Conservation (phyloP, 2,888 invertebrate genomes). For the Fabriciana adippe region DNA sequence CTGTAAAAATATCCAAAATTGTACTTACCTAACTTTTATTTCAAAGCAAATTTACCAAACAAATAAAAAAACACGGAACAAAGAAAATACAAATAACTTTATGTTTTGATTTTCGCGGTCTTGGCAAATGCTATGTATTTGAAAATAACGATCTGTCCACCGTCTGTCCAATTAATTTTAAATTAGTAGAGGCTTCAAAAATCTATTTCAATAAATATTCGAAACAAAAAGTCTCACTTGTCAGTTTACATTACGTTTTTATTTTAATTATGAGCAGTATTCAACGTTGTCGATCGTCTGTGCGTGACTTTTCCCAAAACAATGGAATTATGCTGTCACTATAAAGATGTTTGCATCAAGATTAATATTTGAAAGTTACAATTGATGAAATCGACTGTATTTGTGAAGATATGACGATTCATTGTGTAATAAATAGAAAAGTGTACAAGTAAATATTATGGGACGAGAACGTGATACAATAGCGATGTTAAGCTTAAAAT, state of each 20-base stretch:
- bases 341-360: slow-evolving; percentile 58
- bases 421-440: neutral
- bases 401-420: slow-evolving; percentile 1
- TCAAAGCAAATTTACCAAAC: too few species aligned
- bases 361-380: slow-evolving; percentile 60
- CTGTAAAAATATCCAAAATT: too few species aligned
- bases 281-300: slow-evolving; percentile 52
- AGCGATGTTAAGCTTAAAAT: too few species aligned
- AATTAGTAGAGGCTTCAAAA: slow-evolving; percentile 11
- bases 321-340: slow-evolving; percentile 65
- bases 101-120: slow-evolving; percentile 26
- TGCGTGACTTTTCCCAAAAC: slow-evolving; percentile 78
- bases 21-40: too few species aligned
- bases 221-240: slow-evolving; percentile 13
- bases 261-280: slow-evolving; percentile 59
- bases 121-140: slow-evolving; percentile 17
- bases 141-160: slow-evolving; percentile 18
- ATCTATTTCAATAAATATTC: slow-evolving; percentile 24
- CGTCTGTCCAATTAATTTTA: slow-evolving; percentile 31
- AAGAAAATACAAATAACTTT: slow-evolving; percentile 2
- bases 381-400: slow-evolving; percentile 30
- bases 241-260: slow-evolving; percentile 39
- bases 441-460: neutral
- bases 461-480: too few species aligned
- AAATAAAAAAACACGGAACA: neutral